Conservation (phyloP, 1,140 invertebrate genomes). For the Drosophila sp. region DNA sequence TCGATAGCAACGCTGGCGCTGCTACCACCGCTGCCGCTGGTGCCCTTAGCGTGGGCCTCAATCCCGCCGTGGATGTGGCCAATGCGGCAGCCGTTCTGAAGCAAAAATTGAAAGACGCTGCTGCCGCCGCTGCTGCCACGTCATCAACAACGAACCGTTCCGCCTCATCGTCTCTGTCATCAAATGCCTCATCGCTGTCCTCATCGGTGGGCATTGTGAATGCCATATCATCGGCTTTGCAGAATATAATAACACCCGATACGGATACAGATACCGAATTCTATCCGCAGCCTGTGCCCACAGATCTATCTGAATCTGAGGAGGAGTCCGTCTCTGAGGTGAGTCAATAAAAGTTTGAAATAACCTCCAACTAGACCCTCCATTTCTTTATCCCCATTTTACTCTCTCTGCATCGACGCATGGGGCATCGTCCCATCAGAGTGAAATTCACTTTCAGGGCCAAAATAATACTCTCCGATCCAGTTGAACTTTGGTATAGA, state of each 20-base stretch:
- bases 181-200: constrained; percentile 73
- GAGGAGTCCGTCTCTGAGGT: constrained; percentile 97
- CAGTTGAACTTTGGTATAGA: too few species aligned
- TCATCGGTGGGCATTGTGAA: constrained; percentile 70
- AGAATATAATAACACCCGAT: constrained; percentile 72
- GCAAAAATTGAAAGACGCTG: constrained; percentile 72
- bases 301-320: constrained; percentile 95
- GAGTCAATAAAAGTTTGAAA: constrained; percentile 66
- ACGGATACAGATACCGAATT: constrained; percentile 86
- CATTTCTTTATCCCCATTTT: too few species aligned
- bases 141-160: constrained; percentile 60
- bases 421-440: too few species aligned
- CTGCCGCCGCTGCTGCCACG: constrained; percentile 49
- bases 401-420: background rate
- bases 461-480: too few species aligned
- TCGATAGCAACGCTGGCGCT: constrained; percentile 64
- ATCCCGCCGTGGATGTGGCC: constrained; percentile 50
- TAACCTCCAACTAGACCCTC: background rate
- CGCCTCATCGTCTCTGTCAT: constrained; percentile 66
- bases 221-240: constrained; percentile 69
- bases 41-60: constrained; percentile 34
- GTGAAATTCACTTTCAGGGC: too few species aligned
- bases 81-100: constrained; percentile 71
- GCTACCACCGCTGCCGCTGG: constrained; percentile 42
- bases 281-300: constrained; percentile 89